Evolutionary conservation across 2,797 vertebrate species (phyloP).

Genomic region (Ispidina lecontei): DNA sequence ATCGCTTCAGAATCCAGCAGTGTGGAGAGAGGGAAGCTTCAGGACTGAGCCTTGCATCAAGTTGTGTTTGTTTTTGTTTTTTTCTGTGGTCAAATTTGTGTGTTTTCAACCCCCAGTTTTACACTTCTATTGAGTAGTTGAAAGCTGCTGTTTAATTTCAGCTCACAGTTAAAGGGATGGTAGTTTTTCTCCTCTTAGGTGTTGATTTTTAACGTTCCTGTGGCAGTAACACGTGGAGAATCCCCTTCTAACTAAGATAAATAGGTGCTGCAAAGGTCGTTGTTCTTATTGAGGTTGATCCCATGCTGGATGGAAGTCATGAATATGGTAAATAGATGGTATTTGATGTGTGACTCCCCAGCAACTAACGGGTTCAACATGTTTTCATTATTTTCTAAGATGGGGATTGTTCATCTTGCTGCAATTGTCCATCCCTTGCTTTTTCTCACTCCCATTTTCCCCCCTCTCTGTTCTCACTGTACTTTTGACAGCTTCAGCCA

Average conservation of each 20-base stretch:
- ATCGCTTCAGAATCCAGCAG: fast-evolving
- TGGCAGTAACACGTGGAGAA: no score
- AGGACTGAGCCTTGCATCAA: neutral
- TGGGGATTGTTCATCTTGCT: neutral
- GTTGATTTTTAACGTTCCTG: fast-evolving
- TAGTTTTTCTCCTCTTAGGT: fast-evolving
- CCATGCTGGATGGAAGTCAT: neutral
- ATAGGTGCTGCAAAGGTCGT: neutral
- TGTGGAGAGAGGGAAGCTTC: neutral
- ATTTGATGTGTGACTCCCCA: neutral
- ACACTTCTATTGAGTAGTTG: neutral
- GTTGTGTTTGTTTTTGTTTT: neutral
- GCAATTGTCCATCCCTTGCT: neutral
- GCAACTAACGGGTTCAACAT: neutral
- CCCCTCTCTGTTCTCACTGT: neutral
- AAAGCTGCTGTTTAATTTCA: fast-evolving
- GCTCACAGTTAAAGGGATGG: neutral
- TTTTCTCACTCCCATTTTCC: neutral
- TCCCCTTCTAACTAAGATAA: neutral
- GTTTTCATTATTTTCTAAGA: neutral
- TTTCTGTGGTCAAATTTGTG: neutral
- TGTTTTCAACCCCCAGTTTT: neutral
- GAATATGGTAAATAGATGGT: neutral
- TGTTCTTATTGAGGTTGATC: fast-evolving
- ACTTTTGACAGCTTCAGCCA: neutral